Conservation (phyloP, 2,113 vertebrate genomes). For the Poeciliopsis retropinna region DNA sequence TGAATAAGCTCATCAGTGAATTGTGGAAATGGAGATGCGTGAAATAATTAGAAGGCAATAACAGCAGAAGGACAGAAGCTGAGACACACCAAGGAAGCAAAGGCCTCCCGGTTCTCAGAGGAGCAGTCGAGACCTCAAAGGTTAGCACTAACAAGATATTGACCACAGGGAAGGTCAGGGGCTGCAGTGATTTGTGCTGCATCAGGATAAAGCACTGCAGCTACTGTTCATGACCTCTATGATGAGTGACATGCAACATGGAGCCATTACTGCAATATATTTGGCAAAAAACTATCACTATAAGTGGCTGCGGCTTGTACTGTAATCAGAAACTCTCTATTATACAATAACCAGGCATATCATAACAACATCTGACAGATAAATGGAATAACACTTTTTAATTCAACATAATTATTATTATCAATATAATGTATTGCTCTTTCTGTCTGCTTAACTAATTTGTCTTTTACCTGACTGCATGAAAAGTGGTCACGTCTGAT, state of each 20-base stretch:
- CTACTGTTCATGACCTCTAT: not conserved
- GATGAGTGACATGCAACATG: not conserved
- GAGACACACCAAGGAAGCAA: not conserved
- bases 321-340: not conserved
- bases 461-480: too few species aligned
- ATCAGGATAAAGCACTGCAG: slow-evolving; percentile 4
- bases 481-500: too few species aligned
- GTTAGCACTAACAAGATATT: not conserved
- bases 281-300: not conserved
- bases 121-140: not conserved
- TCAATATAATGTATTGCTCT: not conserved
- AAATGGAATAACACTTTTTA: not conserved
- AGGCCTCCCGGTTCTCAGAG: not conserved
- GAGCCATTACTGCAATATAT: not conserved
- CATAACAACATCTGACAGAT: not conserved
- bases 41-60: slow-evolving; percentile 37
- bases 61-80: slow-evolving; percentile 18
- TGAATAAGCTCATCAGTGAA: slow-evolving; percentile 51
- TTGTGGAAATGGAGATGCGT: slow-evolving; percentile 4
- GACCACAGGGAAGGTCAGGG: slow-evolving; percentile 16
- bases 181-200: not conserved
- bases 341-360: not conserved
- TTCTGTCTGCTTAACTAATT: too few species aligned
- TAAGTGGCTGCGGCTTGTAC: not conserved
- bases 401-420: not conserved